phyloP scores from a whole-genome alignment of 1,140 invertebrate genomes.

The Pseudomyrmex sp. region DNA sequence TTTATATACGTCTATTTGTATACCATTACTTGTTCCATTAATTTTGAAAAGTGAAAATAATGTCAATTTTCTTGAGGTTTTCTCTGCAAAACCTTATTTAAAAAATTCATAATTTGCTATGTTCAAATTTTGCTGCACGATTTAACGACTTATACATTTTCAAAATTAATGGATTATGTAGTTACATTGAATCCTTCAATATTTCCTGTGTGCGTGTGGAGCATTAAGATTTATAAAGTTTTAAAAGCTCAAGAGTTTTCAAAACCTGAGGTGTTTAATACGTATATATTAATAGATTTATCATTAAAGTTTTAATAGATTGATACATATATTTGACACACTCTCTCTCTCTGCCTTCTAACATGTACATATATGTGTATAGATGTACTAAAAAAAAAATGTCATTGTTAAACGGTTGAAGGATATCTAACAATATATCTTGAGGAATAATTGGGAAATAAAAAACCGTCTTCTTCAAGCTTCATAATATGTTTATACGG shows the following conservation, averaged over 20 bases:
- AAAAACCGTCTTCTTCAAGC: background rate
- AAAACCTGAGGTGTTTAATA: background rate
- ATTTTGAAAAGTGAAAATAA: background rate
- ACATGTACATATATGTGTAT: background rate
- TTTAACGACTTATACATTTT: background rate
- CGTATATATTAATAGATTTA: background rate
- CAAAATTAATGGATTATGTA: conserved; percentile 19
- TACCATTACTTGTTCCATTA: conserved; percentile 32
- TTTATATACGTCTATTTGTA: conserved; percentile 56
- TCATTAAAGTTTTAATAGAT: conserved; percentile 1
- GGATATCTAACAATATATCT: conserved; percentile 26
- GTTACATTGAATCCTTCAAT: background rate
- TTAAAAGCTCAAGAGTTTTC: background rate
- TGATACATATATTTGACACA: background rate
- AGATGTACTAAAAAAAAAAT: background rate
- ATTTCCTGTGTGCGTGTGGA: background rate
- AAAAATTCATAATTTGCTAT: background rate
- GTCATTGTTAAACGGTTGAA: conserved; percentile 5
- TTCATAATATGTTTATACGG: conserved; percentile 9
- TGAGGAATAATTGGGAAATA: background rate
- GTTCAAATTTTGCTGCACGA: background rate
- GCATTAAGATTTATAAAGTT: background rate
- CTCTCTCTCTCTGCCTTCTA: no score
- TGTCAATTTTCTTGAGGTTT: background rate
- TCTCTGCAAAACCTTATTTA: no score